Conservation (phyloP, 2,113 vertebrate genomes). For the Nanorana parkeri region DNA sequence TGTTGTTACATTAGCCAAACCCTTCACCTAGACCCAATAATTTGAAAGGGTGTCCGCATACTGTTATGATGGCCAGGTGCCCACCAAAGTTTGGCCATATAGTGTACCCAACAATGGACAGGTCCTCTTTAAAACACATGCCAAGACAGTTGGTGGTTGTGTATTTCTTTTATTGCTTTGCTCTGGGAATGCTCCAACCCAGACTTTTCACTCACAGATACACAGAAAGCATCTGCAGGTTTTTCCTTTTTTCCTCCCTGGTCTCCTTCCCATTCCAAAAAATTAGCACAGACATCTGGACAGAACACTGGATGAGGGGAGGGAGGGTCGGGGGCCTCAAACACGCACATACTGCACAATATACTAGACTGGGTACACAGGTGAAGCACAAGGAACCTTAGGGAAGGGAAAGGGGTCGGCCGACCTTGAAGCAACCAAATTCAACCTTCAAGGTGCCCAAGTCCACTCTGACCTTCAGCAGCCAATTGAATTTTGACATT, state of each 20-base stretch:
- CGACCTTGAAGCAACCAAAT: no score
- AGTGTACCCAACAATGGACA: no score
- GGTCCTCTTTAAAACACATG: not conserved
- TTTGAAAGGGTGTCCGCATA: no score
- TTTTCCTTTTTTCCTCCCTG: slow-evolving; percentile 8
- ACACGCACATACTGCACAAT: slow-evolving; percentile 14
- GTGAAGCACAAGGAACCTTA: not conserved
- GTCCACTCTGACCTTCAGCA: not conserved
- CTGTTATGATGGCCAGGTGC: no score
- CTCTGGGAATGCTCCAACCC: not conserved
- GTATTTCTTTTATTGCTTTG: slow-evolving; percentile 50
- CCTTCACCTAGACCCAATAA: no score
- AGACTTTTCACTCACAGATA: slow-evolving; percentile 6
- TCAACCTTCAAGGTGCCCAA: no score
- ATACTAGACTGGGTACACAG: slow-evolving; percentile 27
- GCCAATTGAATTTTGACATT: not conserved
- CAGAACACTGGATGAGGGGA: slow-evolving; percentile 13
- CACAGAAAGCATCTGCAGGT: slow-evolving; percentile 32
- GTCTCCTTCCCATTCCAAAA: not conserved
- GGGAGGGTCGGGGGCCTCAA: not conserved
- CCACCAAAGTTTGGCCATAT: no score
- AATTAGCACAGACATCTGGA: slow-evolving; percentile 28
- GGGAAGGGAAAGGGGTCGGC: no score
- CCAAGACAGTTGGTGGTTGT: not conserved
- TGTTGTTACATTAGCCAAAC: no score